Base-by-base conservation (phyloP, 1,140 invertebrate species). In the Globodera ellingtonae region DNA sequence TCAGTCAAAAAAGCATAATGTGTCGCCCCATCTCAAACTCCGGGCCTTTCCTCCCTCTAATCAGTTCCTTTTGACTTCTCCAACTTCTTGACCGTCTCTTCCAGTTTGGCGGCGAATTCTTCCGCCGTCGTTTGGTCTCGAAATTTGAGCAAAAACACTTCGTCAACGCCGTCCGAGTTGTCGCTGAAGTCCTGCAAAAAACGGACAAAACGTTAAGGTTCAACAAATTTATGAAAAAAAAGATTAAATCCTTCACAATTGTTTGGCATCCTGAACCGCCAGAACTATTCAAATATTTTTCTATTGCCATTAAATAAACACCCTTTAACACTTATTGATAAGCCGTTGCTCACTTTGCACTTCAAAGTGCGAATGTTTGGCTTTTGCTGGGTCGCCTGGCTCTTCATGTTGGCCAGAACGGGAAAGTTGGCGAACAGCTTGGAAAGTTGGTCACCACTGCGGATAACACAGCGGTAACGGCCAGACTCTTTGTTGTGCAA, bases 381-480 rank as follows among this genome's bases (percentile, higher is more conserved):
- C 48, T 82, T 82, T 15, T 62, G 50, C 2, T 67, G 44, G 8
- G 65, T 62, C 48, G 9, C 47, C 5, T 35, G 52, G 48, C 79
- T n/a, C 35, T 78, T 82, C 46, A 72, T 66, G 10, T 18, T 72
- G 10, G 62, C 7, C 15, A 44, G n/a, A 6, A 82, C 44, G 3
- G 50, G 65, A 59, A 82, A 82, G 83, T 91, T 91, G 46, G 89
- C 89, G 81, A 90, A 91, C 0, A 91, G 59, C 77, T 91, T 91
- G n/a, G 86, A 82, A 0, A 91, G 89, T 84, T 91, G 90, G 77
- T 91, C 90, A 80, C 90, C 85, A 50, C 21, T 77, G 46, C 91
- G 86, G 80, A 90, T 84, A 62, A 91, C 75, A 47, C 91, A 72
- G 48, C 91, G 86, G 69, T 82, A 83, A 66, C 73, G 78, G 24